These are phyloP conservation scores for Myoxocephalus aenaeus DNA, from an alignment of 2,797 vertebrate genomes.

Conservation along the genomic window DNA sequence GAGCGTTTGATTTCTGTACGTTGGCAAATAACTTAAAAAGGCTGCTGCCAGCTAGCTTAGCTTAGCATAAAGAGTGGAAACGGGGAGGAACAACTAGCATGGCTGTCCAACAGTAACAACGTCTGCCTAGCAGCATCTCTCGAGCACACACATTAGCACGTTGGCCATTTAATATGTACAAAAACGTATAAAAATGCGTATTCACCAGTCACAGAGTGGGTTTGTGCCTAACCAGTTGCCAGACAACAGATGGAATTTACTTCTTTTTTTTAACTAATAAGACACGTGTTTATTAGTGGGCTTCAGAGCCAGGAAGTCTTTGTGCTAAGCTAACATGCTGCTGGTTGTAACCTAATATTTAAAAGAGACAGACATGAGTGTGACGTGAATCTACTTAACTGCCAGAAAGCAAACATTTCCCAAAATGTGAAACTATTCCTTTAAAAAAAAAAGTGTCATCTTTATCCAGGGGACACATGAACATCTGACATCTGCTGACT, in stretches of 20 bases:
- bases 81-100: neutral
- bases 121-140: neutral
- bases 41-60: neutral
- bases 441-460: conserved; percentile 23
- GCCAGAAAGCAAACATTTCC: conserved; percentile 1
- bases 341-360: conserved; percentile 1
- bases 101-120: neutral
- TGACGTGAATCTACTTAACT: neutral
- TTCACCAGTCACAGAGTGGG: neutral
- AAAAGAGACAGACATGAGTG: neutral
- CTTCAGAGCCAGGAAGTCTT: neutral
- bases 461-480: conserved; percentile 16
- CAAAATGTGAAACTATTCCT: conserved; percentile 24
- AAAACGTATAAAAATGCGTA: neutral
- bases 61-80: conserved; percentile 19
- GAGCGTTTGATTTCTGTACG: neutral
- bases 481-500: conserved; percentile 17
- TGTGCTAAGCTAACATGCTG: conserved; percentile 15
- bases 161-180: neutral
- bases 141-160: neutral
- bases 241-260: neutral
- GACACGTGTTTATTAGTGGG: neutral
- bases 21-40: neutral
- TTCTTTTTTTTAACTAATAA: neutral
- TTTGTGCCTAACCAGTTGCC: neutral